These are phyloP conservation scores for Pseudochirops corinnae DNA, from an alignment of 2,797 vertebrate genomes.

Conservation along the genomic window DNA sequence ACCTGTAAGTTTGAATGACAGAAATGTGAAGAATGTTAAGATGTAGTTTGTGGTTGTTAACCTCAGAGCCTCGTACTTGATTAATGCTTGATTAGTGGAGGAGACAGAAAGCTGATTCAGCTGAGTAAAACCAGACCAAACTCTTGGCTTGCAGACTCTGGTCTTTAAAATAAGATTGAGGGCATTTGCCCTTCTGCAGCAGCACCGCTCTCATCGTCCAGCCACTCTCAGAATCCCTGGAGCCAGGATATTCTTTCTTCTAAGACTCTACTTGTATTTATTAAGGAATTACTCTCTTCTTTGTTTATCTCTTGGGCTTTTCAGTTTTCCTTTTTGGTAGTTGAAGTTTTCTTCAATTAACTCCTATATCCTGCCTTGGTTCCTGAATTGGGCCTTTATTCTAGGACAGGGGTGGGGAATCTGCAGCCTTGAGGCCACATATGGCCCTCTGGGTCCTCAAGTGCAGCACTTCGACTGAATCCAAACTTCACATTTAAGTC, in stretches of 20 bases:
- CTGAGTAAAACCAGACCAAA: neutral
- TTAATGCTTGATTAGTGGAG: neutral
- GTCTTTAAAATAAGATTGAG: neutral
- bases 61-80: constrained; percentile 7
- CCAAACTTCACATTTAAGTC: no score
- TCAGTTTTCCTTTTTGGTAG: neutral
- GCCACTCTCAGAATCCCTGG: neutral
- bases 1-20: constrained; percentile 91
- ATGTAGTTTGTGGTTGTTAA: neutral
- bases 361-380: neutral
- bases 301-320: neutral
- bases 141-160: neutral
- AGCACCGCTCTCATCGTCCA: neutral
- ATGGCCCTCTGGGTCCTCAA: no score
- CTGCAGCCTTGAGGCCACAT: no score
- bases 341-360: neutral
- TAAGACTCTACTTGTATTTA: neutral
- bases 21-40: constrained; percentile 24
- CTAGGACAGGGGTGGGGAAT: no score
- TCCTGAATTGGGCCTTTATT: neutral
- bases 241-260: neutral
- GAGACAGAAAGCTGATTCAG: neutral
- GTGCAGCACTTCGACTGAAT: no score
- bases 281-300: neutral
- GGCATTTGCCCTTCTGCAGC: neutral